A percentile compares a stretch with the other conserved stretches of the same genome.
phyloP scores from a whole-genome alignment of 2,797 vertebrate genomes.

The Oreonectes daqikongensis region DNA sequence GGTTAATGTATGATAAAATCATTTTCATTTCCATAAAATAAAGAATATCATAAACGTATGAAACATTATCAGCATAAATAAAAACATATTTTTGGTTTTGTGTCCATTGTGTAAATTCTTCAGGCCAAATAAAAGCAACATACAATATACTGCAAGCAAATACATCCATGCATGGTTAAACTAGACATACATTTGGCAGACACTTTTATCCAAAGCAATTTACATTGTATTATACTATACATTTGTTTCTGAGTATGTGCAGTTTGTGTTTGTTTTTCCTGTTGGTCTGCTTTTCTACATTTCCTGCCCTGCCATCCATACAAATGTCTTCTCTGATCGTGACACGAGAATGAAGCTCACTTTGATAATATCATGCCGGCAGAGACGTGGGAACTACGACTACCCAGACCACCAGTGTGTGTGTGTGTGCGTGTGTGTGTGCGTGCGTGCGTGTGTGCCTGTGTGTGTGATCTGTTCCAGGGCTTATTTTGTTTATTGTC shows the following conservation, averaged over 20 bases:
- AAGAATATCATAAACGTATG: neutral
- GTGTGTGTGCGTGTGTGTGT: neutral
- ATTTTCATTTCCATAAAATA: neutral
- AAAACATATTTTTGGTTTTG: too few relatives aligned
- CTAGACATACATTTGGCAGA: neutral
- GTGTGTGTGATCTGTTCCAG: conserved; percentile 5
- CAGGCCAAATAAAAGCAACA: neutral
- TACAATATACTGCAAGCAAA: neutral
- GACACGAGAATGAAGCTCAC: conserved; percentile 33
- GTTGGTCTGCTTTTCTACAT: neutral
- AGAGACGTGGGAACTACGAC: conserved; percentile 7
- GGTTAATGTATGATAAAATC: too few relatives aligned
- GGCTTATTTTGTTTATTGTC: conserved; percentile 10
- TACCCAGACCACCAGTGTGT: conserved; percentile 4
- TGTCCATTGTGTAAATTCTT: neutral
- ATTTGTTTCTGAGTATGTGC: too few relatives aligned
- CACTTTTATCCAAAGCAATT: too few relatives aligned
- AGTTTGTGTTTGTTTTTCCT: conserved; percentile 35
- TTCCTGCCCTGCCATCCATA: conserved; percentile 16
- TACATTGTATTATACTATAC: too few relatives aligned
- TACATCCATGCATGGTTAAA: neutral
- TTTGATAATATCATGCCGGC: conserved; percentile 13
- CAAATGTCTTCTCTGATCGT: conserved; percentile 27
- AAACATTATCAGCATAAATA: neutral
- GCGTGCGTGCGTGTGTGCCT: neutral